Base-by-base conservation (phyloP, 2,113 vertebrate species). In the Struthidea cinerea region DNA sequence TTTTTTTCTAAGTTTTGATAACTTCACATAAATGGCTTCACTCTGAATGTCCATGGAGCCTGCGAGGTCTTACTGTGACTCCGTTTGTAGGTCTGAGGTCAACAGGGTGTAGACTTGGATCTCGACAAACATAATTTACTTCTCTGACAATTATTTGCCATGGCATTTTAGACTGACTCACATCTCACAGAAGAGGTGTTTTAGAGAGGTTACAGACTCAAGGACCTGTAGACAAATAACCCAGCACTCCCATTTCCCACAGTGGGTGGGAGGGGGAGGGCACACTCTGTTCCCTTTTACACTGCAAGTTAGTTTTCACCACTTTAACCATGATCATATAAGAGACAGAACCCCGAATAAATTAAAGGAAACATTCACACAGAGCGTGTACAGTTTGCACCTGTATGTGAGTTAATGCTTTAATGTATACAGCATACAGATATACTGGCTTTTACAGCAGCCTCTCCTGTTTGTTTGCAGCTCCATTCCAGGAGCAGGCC, bases 221-320 rank as follows among this genome's bases (percentile, higher is more conserved):
- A 89, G 73, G 68, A 63, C 44, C 46, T 49, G 41, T 16, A 79
- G 63, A 39, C 55, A 86, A 83, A 93, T 68, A 41, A 94, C 47
- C 30, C 16, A 60, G 9, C 0, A 1, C 8, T 81, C 7, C 49
- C 3, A 1, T 50, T 71, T 79, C n/a, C 35, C 0, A 0, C 5
- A 10, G 57, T 1, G 0, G 27, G 68, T 60, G 27, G 37, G 44
- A 56, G 44, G 33, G 27, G 44, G 14, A 32, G 27, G 71, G 57
- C 6, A 12, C 1, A 0, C 49, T 71, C 52, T 16, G 3, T 56
- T 89, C 20, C 33, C 28, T 46, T 70, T 33, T 32, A 63, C 10
- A 10, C 6, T 24, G 16, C 56, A 57, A 32, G 24, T 65, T 55
- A 73, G 23, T 76, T 55, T 83, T 63, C 39, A 61, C 11, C 42